phyloP scores from a whole-genome alignment of 2,888 invertebrate species.

The Sesamia inferens region DNA sequence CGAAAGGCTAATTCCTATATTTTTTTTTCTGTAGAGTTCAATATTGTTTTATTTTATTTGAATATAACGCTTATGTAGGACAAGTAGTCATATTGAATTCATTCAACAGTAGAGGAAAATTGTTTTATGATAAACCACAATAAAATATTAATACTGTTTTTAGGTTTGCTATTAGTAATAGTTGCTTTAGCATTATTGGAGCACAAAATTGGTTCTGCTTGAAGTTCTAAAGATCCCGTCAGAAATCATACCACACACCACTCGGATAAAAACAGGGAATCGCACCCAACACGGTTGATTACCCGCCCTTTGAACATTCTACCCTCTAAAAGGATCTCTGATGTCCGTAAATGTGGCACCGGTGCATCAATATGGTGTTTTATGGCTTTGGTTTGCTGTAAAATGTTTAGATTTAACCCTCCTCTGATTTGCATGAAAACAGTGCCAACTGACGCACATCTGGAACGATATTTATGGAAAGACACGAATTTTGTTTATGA shows the following conservation, averaged over 20 bases:
- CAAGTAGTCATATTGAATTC: not conserved
- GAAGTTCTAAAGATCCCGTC: constrained; percentile 26
- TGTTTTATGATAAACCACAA: not conserved
- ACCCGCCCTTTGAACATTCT: constrained; percentile 47
- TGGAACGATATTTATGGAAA: constrained; percentile 58
- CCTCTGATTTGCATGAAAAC: constrained; percentile 38
- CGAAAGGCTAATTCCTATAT: constrained; percentile 9
- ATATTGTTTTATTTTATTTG: not conserved
- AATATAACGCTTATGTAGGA: not conserved
- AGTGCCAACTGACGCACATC: constrained; percentile 62
- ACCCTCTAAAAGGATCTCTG: constrained; percentile 46
- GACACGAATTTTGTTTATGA: constrained; percentile 47
- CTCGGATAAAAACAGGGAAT: constrained; percentile 21
- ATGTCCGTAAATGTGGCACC: constrained; percentile 21
- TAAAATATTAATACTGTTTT: not conserved
- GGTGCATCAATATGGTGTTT: constrained; percentile 44
- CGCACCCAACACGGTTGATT: constrained; percentile 44
- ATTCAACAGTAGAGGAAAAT: constrained; percentile 3
- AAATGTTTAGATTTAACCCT: constrained; percentile 56
- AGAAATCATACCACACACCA: constrained; percentile 28
- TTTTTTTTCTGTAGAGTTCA: not conserved
- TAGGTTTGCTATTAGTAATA: not conserved
- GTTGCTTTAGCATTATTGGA: not conserved
- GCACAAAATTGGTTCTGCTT: constrained; percentile 9
- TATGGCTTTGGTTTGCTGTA: constrained; percentile 36